A percentile compares a stretch with the other conserved stretches of the same genome.
Conservation (phyloP, 2,888 invertebrate species). For the Danaus chrysippus region DNA sequence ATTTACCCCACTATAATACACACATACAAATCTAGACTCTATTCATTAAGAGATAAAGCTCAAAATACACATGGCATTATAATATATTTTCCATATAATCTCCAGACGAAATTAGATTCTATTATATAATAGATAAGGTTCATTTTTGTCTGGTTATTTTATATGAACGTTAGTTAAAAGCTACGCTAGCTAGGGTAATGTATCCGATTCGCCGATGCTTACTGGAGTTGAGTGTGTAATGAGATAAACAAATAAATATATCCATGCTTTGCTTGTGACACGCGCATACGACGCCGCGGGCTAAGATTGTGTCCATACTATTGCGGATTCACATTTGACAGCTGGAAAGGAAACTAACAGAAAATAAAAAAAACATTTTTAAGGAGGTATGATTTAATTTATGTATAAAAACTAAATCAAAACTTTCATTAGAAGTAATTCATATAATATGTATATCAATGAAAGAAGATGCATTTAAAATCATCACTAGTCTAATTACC, state of each 20-base stretch:
- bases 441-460: too few species aligned
- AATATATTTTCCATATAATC: conserved; percentile 34
- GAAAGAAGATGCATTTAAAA: too few species aligned
- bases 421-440: too few species aligned
- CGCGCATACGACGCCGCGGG: conserved; percentile 53
- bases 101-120: conserved; percentile 42
- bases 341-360: too few species aligned
- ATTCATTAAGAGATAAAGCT: conserved; percentile 12
- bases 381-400: too few species aligned
- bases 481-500: too few species aligned
- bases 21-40: conserved; percentile 22
- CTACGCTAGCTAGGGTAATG: conserved; percentile 77
- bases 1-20: conserved; percentile 49
- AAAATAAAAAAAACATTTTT: too few species aligned
- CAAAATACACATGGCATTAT: conserved; percentile 13
- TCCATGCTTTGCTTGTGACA: conserved; percentile 55
- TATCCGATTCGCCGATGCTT: conserved; percentile 76
- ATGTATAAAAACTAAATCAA: too few species aligned
- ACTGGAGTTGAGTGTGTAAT: conserved; percentile 72
- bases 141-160: conserved; percentile 31
- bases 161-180: conserved; percentile 52
- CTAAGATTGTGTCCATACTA: conserved; percentile 5
- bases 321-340: too few species aligned
- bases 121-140: conserved; percentile 31
- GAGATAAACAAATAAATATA: conserved; percentile 70